phyloP scores from a whole-genome alignment of 2,888 invertebrate genomes.

The Crematogaster levior region DNA sequence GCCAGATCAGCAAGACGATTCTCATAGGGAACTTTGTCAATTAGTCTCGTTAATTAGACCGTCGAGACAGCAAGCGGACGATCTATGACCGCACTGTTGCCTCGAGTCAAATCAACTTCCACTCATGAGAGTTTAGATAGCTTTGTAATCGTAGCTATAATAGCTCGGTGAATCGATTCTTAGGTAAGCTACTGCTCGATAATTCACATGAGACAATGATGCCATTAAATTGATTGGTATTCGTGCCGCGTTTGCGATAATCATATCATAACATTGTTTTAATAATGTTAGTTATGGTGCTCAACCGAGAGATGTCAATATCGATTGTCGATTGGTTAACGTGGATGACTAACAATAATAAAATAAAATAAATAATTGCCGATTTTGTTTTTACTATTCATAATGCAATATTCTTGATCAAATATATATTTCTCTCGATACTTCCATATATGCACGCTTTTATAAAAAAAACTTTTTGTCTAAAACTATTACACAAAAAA shows the following conservation, averaged over 20 bases:
- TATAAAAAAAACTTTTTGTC: too few species aligned
- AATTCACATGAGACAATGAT: slow-evolving; percentile 53
- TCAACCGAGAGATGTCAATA: background rate
- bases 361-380: slow-evolving; percentile 23
- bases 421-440: background rate
- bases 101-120: slow-evolving; percentile 67
- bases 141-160: slow-evolving; percentile 68
- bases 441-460: background rate
- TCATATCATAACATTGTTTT: slow-evolving; percentile 23
- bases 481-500: background rate
- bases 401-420: background rate
- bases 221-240: slow-evolving; percentile 67
- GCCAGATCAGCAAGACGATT: slow-evolving; percentile 63
- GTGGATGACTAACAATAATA: background rate
- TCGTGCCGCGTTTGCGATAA: slow-evolving; percentile 9
- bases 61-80: slow-evolving; percentile 63
- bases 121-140: slow-evolving; percentile 60
- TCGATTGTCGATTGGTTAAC: slow-evolving; percentile 8
- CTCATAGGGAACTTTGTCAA: slow-evolving; percentile 73
- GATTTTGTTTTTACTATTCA: slow-evolving; percentile 17
- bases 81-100: slow-evolving; percentile 66
- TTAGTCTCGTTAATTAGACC: slow-evolving; percentile 74
- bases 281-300: slow-evolving; percentile 28
- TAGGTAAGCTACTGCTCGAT: slow-evolving; percentile 58
- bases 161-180: slow-evolving; percentile 62